phyloP scores from a whole-genome alignment of 2,888 invertebrate genomes.

The Napeogenes inachia region DNA sequence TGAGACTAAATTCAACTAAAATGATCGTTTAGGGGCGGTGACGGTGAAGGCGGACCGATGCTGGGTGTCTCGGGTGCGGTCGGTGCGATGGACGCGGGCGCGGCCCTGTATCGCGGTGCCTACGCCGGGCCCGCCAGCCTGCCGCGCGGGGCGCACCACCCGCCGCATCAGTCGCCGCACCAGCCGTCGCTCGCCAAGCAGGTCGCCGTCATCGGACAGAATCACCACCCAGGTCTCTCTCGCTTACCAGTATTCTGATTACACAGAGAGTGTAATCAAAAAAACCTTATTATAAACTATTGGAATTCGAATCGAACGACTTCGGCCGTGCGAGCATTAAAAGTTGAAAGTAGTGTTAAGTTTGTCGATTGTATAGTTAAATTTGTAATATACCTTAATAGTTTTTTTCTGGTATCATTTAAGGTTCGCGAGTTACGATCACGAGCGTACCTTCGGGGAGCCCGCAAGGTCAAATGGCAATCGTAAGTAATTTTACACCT shows the following conservation, averaged over 20 bases:
- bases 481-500: slow-evolving; percentile 78
- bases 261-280: too few species aligned
- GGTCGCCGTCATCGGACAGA: slow-evolving; percentile 46
- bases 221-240: slow-evolving; percentile 34
- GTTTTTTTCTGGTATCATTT: slow-evolving; percentile 43
- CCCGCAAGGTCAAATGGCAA: slow-evolving; percentile 76
- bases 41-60: slow-evolving; percentile 35
- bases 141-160: slow-evolving; percentile 72
- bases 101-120: slow-evolving; percentile 39
- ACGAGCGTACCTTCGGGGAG: slow-evolving; percentile 79
- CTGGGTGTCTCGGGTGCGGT: slow-evolving; percentile 35
- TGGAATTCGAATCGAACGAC: too few species aligned
- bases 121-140: slow-evolving; percentile 62
- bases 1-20: background rate
- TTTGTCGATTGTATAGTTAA: too few species aligned
- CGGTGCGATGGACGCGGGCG: slow-evolving; percentile 34
- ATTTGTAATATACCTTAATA: background rate
- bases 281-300: too few species aligned
- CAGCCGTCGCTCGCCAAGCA: slow-evolving; percentile 37
- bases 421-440: slow-evolving; percentile 70
- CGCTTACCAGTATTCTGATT: background rate
- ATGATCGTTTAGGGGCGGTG: slow-evolving; percentile 29
- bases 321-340: too few species aligned
- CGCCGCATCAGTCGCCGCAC: slow-evolving; percentile 19
- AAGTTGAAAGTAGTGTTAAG: too few species aligned